Evolutionary conservation across 2,797 vertebrate species (phyloP), one percentile per base, ranked within the genome.

Genomic region (Ptychadena robeensis): DNA sequence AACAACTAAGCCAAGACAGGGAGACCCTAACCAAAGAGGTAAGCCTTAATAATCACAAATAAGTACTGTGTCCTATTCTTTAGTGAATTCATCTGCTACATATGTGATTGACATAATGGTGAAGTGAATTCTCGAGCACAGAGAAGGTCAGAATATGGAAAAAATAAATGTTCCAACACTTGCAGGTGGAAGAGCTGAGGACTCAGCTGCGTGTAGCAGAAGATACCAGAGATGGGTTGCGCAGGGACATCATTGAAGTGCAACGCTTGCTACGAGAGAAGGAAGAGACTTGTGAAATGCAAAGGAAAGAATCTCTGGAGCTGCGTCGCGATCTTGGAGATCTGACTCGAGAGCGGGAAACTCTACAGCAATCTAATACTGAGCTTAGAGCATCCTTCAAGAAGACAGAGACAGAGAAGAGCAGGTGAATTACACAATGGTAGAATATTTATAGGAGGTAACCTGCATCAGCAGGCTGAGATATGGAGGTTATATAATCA

Each of bases 361-460:
- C 91, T 40, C 88, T 97, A 78, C 92, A 92, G 30, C 66, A 79
- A 7, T 95, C 95, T 34, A 96, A 95, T 77, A 81, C 89, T 12
- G 89, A 95, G 76, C 94, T 97, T 3, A 89, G 93, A 81, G 88
- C 87, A 4, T 77, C 88, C 2, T 35, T 96, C 74, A 93, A 91
- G 88, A 92, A 81, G 86, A 89, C 88, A 0, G 93, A 95, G 86
- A 92, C 91, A 37, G 94, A 96, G 85, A 95, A 92, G 85, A 96
- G 89, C 93, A 95, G 95, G 96, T 96, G 53, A 0, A 61, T 18
- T 5, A 44, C 28, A 0, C 0, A 7, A 4, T 1, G 7, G 44
- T 22, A 18, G n/a, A n/a, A 53, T 1, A 53, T 53, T 53, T 53
- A 22, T 9, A n/a, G 8, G 15, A 22, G 44, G 18, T 53, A 22